Percentiles rank a stretch among this genome's conserved stretches.
Evolutionary conservation across 2,113 vertebrate genomes (phyloP).

Genomic region (Tylochromis polylepis): DNA sequence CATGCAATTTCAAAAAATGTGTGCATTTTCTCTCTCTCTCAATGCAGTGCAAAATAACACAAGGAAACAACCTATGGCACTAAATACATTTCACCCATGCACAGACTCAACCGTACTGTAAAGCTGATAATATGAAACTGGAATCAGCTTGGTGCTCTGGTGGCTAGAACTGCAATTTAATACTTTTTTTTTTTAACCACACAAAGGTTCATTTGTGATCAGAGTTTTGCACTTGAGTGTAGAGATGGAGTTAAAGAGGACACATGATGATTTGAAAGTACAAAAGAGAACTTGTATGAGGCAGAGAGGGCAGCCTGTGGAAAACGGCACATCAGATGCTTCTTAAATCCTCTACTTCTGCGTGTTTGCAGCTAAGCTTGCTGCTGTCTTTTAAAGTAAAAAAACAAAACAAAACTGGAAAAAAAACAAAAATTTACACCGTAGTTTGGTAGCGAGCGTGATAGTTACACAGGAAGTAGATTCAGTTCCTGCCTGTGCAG

Average conservation of each 20-base stretch:
- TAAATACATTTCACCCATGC: background rate
- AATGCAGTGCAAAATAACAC: slow-evolving; percentile 38
- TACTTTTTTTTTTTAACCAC: background rate
- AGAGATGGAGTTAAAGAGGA: background rate
- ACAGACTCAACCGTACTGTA: background rate
- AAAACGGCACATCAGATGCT: background rate
- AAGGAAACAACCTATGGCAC: slow-evolving; percentile 18
- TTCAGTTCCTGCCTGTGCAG: background rate
- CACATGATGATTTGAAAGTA: background rate
- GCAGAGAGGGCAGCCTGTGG: background rate
- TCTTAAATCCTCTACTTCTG: background rate
- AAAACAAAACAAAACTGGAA: background rate
- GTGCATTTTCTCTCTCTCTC: background rate
- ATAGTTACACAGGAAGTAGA: background rate
- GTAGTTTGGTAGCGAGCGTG: background rate
- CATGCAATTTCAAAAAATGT: background rate
- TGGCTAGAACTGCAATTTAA: background rate
- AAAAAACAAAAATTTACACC: background rate
- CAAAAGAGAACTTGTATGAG: slow-evolving; percentile 8
- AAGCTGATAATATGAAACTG: background rate
- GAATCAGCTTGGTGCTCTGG: background rate
- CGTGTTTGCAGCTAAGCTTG: background rate
- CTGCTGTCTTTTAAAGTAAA: background rate
- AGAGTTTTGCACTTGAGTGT: background rate
- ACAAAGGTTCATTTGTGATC: background rate